Conservation (phyloP, 2,797 vertebrate species). For the Anguilla megastoma region DNA sequence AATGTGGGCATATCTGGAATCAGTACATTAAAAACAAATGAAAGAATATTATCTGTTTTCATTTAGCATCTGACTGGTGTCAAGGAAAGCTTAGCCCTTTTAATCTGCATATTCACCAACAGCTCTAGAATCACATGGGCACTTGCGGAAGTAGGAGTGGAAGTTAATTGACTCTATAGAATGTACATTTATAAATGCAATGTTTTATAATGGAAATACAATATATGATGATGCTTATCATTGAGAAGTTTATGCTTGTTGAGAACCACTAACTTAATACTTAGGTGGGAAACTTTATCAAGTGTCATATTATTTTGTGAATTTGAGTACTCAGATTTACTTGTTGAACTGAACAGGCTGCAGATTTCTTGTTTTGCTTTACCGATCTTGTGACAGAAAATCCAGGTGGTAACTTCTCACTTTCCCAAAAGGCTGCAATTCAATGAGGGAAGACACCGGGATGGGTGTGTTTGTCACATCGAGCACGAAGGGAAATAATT, state of each 20-base stretch:
- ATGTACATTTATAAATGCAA: no score
- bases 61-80: not conserved
- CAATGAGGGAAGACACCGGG: not conserved
- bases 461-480: not conserved
- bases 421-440: not conserved
- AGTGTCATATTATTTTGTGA: not conserved
- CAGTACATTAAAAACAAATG: not conserved
- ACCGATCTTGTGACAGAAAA: not conserved
- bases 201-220: not conserved
- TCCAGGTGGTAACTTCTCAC: not conserved
- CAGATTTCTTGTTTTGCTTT: not conserved
- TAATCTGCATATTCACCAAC: not conserved
- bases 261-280: not conserved
- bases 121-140: not conserved
- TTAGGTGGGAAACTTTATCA: not conserved
- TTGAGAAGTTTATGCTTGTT: not conserved
- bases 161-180: no score
- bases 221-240: not conserved
- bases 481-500: not conserved
- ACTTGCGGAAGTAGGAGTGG: not conserved
- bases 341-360: not conserved
- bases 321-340: not conserved
- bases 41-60: not conserved
- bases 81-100: not conserved
- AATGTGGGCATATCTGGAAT: not conserved